phyloP scores from a whole-genome alignment of 1,140 invertebrate species.

The Bathynomus jamesi region DNA sequence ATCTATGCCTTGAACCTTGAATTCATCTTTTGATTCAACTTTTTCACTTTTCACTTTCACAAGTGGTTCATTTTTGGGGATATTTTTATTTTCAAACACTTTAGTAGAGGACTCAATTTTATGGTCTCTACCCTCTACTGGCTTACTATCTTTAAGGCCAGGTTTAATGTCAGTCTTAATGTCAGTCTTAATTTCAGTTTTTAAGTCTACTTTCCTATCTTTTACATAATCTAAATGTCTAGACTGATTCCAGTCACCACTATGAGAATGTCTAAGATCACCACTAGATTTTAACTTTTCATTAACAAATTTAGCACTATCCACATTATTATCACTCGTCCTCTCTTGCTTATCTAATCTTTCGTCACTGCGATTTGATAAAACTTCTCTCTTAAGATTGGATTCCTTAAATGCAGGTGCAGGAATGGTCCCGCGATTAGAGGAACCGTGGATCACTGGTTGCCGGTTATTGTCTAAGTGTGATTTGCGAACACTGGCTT shows the following conservation, averaged over 20 bases:
- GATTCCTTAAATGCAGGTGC: neutral
- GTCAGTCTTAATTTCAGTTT: too few relatives aligned
- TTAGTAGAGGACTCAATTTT: conserved; percentile 17
- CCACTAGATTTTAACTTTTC: conserved; percentile 4
- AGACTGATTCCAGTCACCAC: conserved; percentile 25
- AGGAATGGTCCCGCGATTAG: too few relatives aligned
- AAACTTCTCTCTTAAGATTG: neutral
- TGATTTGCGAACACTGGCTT: conserved; percentile 23
- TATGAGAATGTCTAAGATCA: conserved; percentile 24
- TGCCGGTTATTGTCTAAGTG: too few relatives aligned
- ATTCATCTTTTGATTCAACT: conserved; percentile 22
- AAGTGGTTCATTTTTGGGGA: conserved; percentile 15
- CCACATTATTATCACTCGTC: neutral
- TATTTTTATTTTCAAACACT: conserved; percentile 2
- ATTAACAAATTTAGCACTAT: neutral
- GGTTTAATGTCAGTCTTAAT: too few relatives aligned
- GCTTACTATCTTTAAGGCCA: conserved; percentile 23
- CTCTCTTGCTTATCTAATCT: neutral
- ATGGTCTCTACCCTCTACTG: conserved; percentile 18
- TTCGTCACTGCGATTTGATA: neutral
- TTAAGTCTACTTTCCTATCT: neutral
- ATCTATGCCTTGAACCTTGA: conserved; percentile 15
- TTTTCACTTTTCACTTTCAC: conserved; percentile 25
- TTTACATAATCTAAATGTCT: conserved; percentile 16
- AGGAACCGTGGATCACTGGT: too few relatives aligned